A percentile compares a stretch with the other conserved stretches of the same genome.
Conservation (phyloP, 2,888 invertebrate genomes). For the Chamaedrilus cognettii region DNA sequence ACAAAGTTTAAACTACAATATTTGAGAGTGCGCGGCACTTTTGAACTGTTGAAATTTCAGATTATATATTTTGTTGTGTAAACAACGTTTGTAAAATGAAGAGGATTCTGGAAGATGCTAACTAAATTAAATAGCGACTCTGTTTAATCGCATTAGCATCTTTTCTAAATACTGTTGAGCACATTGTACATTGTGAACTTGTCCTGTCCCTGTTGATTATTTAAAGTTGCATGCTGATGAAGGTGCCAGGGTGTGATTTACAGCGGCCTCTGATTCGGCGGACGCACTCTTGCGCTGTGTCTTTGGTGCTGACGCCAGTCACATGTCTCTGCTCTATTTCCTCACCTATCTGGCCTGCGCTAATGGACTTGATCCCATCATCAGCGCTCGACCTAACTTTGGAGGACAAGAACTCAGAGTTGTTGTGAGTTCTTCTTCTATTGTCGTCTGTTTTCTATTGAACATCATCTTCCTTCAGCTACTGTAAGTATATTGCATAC, state of each 20-base stretch:
- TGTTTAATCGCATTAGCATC: too few relatives aligned
- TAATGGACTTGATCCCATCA: constrained; percentile 48
- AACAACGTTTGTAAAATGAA: too few relatives aligned
- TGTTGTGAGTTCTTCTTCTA: constrained; percentile 41
- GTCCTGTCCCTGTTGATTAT: neutral
- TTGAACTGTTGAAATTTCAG: too few relatives aligned
- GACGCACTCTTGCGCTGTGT: constrained; percentile 48
- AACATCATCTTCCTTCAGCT: neutral
- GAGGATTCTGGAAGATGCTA: too few relatives aligned
- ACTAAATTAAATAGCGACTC: too few relatives aligned
- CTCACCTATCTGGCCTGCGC: constrained; percentile 52
- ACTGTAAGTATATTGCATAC: constrained; percentile 1
- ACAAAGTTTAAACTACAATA: too few relatives aligned
- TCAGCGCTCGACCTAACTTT: constrained; percentile 46
- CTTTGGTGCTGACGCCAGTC: constrained; percentile 52
- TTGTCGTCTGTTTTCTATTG: constrained; percentile 5
- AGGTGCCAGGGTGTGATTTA: too few relatives aligned
- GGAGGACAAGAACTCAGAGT: constrained; percentile 54
- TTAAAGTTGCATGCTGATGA: too few relatives aligned
- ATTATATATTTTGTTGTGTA: too few relatives aligned
- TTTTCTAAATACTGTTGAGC: too few relatives aligned
- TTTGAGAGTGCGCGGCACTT: too few relatives aligned
- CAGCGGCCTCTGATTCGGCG: constrained; percentile 49
- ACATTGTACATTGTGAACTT: neutral
- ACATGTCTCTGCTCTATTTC: constrained; percentile 55